Conservation (phyloP, 92 coral and sea anemone species). For the Blastomussa wellsi region DNA sequence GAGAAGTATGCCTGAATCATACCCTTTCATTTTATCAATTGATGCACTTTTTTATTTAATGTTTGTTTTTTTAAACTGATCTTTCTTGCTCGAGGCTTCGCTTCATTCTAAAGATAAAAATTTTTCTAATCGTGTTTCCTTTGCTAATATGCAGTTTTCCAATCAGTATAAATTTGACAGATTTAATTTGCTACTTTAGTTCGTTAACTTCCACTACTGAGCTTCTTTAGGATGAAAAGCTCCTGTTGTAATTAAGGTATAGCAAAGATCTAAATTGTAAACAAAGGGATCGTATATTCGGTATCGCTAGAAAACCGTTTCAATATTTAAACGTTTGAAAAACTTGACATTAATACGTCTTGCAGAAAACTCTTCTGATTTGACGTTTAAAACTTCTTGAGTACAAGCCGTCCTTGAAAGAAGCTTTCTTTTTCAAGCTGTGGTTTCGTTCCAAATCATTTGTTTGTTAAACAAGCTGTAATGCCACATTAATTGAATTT, state of each 20-base stretch:
- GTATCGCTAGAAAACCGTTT: background rate
- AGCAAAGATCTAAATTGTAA: background rate
- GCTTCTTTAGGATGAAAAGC: too few species aligned
- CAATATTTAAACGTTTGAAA: background rate
- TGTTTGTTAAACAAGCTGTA: background rate
- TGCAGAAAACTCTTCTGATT: background rate
- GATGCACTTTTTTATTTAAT: background rate
- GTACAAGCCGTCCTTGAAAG: background rate
- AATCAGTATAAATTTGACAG: too few species aligned
- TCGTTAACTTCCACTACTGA: too few species aligned
- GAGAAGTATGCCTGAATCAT: background rate
- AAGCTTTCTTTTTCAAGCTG: background rate
- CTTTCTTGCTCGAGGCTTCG: too few species aligned
- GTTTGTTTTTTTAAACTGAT: too few species aligned
- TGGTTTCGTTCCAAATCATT: background rate
- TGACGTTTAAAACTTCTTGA: background rate
- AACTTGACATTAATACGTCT: background rate
- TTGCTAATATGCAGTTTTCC: background rate
- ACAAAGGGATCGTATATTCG: background rate
- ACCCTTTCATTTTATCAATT: background rate
- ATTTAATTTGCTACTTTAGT: background rate
- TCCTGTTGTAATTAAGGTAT: too few species aligned
- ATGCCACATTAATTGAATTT: background rate
- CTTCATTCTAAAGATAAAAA: too few species aligned
- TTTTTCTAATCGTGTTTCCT: background rate